Base-by-base conservation (phyloP, 2,113 vertebrate genomes). In the Marmota flaviventris region DNA sequence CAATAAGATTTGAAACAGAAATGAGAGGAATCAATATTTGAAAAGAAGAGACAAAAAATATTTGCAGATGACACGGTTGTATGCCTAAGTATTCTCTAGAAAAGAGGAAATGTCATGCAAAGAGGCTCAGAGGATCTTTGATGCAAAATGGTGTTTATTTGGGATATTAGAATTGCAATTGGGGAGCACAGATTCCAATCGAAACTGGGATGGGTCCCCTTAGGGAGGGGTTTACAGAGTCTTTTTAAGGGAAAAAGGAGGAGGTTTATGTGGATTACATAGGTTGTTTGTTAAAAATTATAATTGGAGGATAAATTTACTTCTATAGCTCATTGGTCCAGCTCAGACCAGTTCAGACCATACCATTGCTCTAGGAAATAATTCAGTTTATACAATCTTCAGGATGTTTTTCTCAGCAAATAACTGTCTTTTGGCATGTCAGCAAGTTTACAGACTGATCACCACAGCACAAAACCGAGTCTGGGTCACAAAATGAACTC, bases 11-110 rank as follows among this genome's bases (percentile, higher is more conserved):
- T 93, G 78, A 87, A 83, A 85, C 48, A 87, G 76, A 90, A 96
- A 75, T 93, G 79, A 93, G 39, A 91, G 58, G 42, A 94, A 94
- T 84, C 63, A 81, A 48, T 84, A 76, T 81, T 93, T 94, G 76
- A 88, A 96, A 95, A 92, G 42, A 89, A 93, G 65, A 94, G 88
- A 96, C 27, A 85, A 85, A 53, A 94, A 92, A 63, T 91, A 92
- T 61, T 85, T 97, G 65, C 79, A 92, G 37, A 85, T 95, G 84
- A 88, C 27, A 48, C 42, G 67, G 42, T 84, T 87, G 29, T n/a
- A 91, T 92, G 56, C 45, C 20, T 78, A 79, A 84, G 42, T 48
- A 81, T 95, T 89, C 58, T 58, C 67, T 45, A 72, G 73, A 61
- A 84, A 81, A 91, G 63, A 53, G 22, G 53, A 81, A 87, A 61